Conservation (phyloP, 2,113 vertebrate species). For the Choloepus hoffmanni region DNA sequence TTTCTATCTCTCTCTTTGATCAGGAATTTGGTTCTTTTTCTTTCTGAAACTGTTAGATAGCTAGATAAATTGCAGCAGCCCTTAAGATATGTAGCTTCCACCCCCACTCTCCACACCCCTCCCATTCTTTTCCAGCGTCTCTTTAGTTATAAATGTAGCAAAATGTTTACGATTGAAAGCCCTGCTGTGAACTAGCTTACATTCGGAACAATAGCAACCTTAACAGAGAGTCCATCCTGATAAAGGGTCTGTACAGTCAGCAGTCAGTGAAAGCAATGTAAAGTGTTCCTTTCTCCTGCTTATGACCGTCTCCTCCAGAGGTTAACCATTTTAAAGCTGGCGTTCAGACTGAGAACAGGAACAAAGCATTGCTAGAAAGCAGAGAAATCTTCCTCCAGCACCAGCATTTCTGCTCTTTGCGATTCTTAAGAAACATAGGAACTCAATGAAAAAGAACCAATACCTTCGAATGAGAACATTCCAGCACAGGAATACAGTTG, state of each 20-base stretch:
- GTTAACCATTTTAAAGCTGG: constrained; percentile 27
- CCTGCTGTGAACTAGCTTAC: constrained; percentile 41
- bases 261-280: background rate
- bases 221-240: constrained; percentile 65
- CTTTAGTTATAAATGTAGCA: background rate
- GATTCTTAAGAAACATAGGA: constrained; percentile 19
- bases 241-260: constrained; percentile 18
- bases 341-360: background rate
- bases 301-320: background rate
- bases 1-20: background rate
- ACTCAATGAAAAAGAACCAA: constrained; percentile 64
- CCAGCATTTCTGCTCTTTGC: background rate
- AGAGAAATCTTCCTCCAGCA: background rate
- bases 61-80: background rate
- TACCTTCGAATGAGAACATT: constrained; percentile 78
- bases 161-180: background rate
- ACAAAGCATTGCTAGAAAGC: constrained; percentile 72
- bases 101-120: background rate
- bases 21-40: background rate
- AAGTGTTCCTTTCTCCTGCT: constrained; percentile 57
- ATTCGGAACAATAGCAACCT: constrained; percentile 69
- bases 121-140: background rate
- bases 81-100: background rate
- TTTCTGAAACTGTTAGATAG: background rate
- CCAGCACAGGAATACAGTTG: constrained; percentile 61